Conservation (phyloP, 2,113 vertebrate species). For the Zeus faber region DNA sequence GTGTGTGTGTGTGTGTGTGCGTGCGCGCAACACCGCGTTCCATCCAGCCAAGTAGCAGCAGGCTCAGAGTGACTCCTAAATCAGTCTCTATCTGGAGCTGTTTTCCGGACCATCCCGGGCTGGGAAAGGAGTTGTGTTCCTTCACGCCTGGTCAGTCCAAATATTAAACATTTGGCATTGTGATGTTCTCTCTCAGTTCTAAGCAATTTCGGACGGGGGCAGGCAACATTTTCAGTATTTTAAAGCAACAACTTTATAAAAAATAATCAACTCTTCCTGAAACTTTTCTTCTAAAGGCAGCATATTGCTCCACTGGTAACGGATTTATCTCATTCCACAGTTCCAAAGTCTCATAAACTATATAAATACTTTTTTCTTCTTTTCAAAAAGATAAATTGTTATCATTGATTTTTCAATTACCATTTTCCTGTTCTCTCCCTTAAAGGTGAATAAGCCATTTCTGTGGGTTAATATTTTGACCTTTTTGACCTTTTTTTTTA, state of each 20-base stretch:
- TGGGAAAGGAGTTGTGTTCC: constrained; percentile 30
- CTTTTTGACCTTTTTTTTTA: no score
- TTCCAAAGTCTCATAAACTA: no score
- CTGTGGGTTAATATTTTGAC: no score
- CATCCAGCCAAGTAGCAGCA: neutral
- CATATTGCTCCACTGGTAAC: no score
- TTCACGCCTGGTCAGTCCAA: neutral
- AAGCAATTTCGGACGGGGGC: neutral
- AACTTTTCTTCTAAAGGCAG: no score
- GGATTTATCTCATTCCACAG: no score
- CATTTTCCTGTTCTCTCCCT: no score
- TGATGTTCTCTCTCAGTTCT: neutral
- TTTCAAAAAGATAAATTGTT: no score
- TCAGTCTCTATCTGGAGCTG: constrained; percentile 21
- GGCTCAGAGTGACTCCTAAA: neutral
- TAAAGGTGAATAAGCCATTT: no score
- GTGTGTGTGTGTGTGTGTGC: neutral
- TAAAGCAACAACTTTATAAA: neutral
- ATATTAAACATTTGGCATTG: constrained; percentile 9
- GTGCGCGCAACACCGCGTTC: neutral
- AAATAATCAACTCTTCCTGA: no score
- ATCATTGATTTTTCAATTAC: no score
- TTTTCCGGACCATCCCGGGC: constrained; percentile 42
- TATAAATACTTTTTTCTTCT: no score
- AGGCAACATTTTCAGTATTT: neutral